Base-by-base conservation (phyloP, 2,888 invertebrate species). In the Aleiodes leptofemur region DNA sequence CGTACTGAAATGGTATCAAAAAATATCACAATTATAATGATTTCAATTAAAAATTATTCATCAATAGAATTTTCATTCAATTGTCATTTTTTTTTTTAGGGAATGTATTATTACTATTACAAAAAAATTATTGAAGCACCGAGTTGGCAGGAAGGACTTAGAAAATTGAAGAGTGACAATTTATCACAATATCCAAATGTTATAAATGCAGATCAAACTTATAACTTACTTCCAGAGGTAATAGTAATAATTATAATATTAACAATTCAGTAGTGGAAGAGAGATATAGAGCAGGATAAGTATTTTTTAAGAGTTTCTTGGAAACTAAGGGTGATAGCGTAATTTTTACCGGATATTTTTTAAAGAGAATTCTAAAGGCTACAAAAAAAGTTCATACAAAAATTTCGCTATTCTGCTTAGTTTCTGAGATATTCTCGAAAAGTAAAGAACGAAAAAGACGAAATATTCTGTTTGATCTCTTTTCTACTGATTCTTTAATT, bases 101-200 rank as follows among this genome's bases (percentile, higher is more conserved):
- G 96, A 0, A 92, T 97, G 83, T 97, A 97, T 86, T 97, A 95
- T 87, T 96, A 95, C 0, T 97, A 96, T 88, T 97, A 94, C 89
- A 97, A 97, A 86, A 94, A 94, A 0, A 90, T 97, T 64, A 93
- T 94, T 0, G 93, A 94, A 78, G 91, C 96, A 77, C 90, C 91
- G 16, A 88, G 93, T 83, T 90, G 95, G 88, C 80, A 89, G 83
- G 86, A 92, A 0, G 96, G 95, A 0, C 90, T 96, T 66, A 86
- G 92, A 0, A 91, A 91, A 79, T 85, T 95, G 0, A 93, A 93
- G 87, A 91, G 93, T 77, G 95, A 97, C 84, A 94, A 94, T 81
- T 89, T 94, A 29, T 96, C 97, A 0, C 96, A 97, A 86, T 95
- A 94, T 87, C 96, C 96, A 0, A 92, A 93, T 71, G 93, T 94